Base-by-base conservation (phyloP, 1,140 invertebrate species). In the Bombus superbus region DNA sequence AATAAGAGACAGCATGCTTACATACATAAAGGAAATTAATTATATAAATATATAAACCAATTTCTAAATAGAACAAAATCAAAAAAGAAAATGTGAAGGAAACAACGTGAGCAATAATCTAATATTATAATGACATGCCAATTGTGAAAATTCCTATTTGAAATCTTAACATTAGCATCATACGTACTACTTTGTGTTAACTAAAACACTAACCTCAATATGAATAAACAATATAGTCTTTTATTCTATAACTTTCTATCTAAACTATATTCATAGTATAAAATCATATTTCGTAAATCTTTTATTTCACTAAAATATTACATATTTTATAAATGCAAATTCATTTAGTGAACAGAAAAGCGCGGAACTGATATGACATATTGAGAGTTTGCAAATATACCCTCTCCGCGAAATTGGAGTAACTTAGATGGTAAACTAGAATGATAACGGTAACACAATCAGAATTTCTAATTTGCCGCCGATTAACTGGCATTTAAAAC, bases 311-410 rank as follows among this genome's bases (percentile, higher is more conserved):
- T 71, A 75, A 53, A 78, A 69, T 22, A 42, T 42, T 22, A 44
- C 22, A 44, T 66, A 38, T 66, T 64, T 22, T n/a, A 28, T 66
- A 73, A 85, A 15, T 66, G 22, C 28, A 77, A 6, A 38, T 10
- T 76, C 40, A 47, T 25, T 35, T 71, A 68, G n/a, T 40, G 4
- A 78, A 79, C 22, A 44, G 38, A 71, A 88, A 77, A 25, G 6
- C 2, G 25, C 18, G 11, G n/a, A n/a, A 38, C 78, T 86, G 40
- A 77, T 11, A 76, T 81, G 74, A 81, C 88, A 88, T 89, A 89
- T 82, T 86, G 83, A 76, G 28, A 89, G 82, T 77, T 88, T 77
- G 73, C 47, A 81, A 88, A 85, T 66, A 89, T 66, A 85, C 57
- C 40, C 13, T 71, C 25, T 59, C 10, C 40, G 22, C 13, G n/a